Conservation (phyloP, 2,113 vertebrate species). For the Nannobrachium achirus region DNA sequence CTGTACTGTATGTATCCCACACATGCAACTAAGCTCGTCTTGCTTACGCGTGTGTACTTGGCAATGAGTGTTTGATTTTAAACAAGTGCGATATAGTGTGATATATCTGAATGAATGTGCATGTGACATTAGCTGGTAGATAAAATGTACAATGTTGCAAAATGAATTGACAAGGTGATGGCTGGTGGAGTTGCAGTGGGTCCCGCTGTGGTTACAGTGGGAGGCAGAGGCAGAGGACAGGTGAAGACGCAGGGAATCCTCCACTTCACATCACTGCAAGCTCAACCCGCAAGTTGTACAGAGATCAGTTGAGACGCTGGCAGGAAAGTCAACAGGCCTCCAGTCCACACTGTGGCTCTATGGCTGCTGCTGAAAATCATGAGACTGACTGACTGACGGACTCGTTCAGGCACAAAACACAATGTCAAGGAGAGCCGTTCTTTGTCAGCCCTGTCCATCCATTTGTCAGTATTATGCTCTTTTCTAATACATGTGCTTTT, state of each 20-base stretch:
- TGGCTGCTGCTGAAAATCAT: slow-evolving; percentile 14
- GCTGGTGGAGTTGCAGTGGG: slow-evolving; percentile 17
- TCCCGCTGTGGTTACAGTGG: not conserved
- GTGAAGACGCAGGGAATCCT: slow-evolving; percentile 8
- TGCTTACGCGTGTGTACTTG: slow-evolving; percentile 26
- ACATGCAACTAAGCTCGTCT: slow-evolving; percentile 31
- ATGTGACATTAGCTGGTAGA: slow-evolving; percentile 28
- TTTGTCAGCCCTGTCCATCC: slow-evolving; percentile 32
- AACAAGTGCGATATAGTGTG: not conserved
- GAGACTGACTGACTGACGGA: slow-evolving; percentile 13
- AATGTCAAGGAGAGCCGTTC: not conserved
- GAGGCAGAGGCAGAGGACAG: slow-evolving; percentile 11
- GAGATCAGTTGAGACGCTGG: slow-evolving; percentile 20
- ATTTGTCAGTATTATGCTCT: slow-evolving; percentile 67
- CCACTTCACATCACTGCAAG: slow-evolving; percentile 36
- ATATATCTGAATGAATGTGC: slow-evolving; percentile 20
- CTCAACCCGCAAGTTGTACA: slow-evolving; percentile 8
- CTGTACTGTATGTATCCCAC: slow-evolving; percentile 43
- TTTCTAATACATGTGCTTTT: slow-evolving; percentile 63
- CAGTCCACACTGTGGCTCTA: slow-evolving; percentile 7
- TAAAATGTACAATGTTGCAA: slow-evolving; percentile 33
- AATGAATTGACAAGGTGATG: slow-evolving; percentile 62
- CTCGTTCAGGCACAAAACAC: slow-evolving; percentile 6
- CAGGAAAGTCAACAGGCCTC: slow-evolving; percentile 20
- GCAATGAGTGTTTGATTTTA: slow-evolving; percentile 3